phyloP scores from a whole-genome alignment of 2,113 vertebrate species.

The Elanus axillaris region DNA sequence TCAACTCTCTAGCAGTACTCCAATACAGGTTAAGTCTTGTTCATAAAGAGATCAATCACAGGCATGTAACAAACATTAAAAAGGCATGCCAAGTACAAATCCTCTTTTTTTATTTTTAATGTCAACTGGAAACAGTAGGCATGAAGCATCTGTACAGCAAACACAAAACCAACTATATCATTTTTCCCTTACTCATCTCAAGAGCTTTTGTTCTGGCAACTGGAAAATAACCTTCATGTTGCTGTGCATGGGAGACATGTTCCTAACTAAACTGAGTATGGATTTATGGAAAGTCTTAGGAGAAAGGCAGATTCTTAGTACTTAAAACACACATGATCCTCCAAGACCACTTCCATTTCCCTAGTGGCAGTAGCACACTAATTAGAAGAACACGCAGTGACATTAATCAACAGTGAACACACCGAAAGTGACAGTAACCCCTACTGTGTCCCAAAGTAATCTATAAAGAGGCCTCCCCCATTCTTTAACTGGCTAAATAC shows the following conservation, averaged over 20 bases:
- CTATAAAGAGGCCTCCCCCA: background rate
- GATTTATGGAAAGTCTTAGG: background rate
- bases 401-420: background rate
- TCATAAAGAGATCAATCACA: background rate
- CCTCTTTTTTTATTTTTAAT: background rate
- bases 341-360: background rate
- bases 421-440: background rate
- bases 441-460: background rate
- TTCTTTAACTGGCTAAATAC: background rate
- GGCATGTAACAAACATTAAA: background rate
- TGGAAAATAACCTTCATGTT: background rate
- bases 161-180: background rate
- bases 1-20: background rate
- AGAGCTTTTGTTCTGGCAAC: background rate
- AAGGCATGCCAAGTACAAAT: background rate
- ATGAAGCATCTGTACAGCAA: background rate
- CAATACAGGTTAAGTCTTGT: background rate
- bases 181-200: background rate
- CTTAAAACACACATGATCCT: background rate
- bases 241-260: accelerated
- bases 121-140: background rate
- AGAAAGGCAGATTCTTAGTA: background rate
- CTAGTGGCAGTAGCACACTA: background rate
- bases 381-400: background rate
- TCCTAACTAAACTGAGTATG: background rate